Evolutionary conservation across 2,797 vertebrate species (phyloP), one percentile per base, ranked within the genome.

Genomic region (Enteromius thamalakanensis): DNA sequence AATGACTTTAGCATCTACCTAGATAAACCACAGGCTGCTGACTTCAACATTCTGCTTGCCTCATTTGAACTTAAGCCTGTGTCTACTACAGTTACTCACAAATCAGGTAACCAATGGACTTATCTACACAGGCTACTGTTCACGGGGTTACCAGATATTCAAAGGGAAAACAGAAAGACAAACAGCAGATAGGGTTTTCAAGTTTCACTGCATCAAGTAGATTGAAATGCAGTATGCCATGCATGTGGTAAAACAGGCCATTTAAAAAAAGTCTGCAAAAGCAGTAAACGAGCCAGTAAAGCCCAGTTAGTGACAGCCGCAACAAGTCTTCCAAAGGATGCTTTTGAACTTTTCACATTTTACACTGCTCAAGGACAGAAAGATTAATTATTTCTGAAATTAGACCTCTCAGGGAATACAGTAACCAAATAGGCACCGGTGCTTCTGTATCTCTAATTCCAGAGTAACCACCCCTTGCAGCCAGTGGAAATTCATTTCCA

Each of bases 401-500:
- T 64, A 58, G 55, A 64, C 9, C 14, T 51, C 40, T 26, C 26
- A 26, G 26, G 26, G 26, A 26, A 45, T 17, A 19, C 21, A 26
- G 80, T 82, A 32, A 49, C 26, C 17, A 82, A 6, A 14, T 65
- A 12, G 70, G 65, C 21, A 81, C 58, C 1, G 60, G 60, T 23
- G 45, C 60, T 9, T 82, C 71, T 21, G 26, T 82, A 26, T 82
- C 60, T 15, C 21, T 82, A 64, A 76, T 76, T 65, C 60, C 71
- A 68, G 58, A 82, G 11, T 55, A 7, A 55, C 19, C n/a, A 19
- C 51, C 21, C 1, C 23, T 34, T 76, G 21, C 19, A 76, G 15
- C 23, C 58, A 68, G 29, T 9, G 21, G 26, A 62, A 76, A 42
- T 67, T 76, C 80, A 53, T 53, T 9, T 76, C 11, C 47, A 17